Evolutionary conservation across 2,888 invertebrate species (phyloP), one percentile per base, ranked within the genome.

Genomic region (Melanargia galathea): DNA sequence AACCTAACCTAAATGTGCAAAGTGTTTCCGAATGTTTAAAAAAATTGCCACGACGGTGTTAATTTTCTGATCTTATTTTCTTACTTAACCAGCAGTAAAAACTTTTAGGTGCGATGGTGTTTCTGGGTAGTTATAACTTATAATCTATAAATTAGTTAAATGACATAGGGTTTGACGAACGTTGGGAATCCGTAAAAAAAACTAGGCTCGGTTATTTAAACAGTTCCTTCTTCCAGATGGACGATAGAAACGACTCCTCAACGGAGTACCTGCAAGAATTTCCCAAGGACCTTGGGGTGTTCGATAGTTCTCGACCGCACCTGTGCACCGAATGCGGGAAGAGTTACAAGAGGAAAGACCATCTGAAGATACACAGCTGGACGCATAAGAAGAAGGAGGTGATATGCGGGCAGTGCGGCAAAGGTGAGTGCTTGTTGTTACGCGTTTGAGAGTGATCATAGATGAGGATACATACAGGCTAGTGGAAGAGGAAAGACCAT

Each of bases 401-500:
- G 76, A 92, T 94, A 4, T 96, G 96, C 79, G 89, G 92, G 10
- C 94, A 95, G 73, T 96, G 96, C 74, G 95, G 95, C 2, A 94
- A 94, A 86, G 91, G 93, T 92, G 63, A 73, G 86, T 72, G 18
- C 16, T 18, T 18, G 18, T 2, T 46, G 45, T 43, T 18, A 43
- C 2, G 13, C 18, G 5, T 46, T 8, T 40, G 1, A 40, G 7
- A 40, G n/a, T n/a, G n/a, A n/a, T n/a, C n/a, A n/a, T n/a, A n/a
- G n/a, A n/a, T n/a, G n/a, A n/a, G n/a, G n/a, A n/a, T n/a, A n/a
- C n/a, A n/a, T n/a, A n/a, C n/a, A n/a, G n/a, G n/a, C n/a, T n/a
- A n/a, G n/a, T n/a, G n/a, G n/a, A 96, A 96, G 77, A 90, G 96
- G 73, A 95, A 95, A 85, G 96, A 96, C 77, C 96, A 96, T 75